Conservation (phyloP, 2,888 invertebrate species). For the Trichopoda pennipes region DNA sequence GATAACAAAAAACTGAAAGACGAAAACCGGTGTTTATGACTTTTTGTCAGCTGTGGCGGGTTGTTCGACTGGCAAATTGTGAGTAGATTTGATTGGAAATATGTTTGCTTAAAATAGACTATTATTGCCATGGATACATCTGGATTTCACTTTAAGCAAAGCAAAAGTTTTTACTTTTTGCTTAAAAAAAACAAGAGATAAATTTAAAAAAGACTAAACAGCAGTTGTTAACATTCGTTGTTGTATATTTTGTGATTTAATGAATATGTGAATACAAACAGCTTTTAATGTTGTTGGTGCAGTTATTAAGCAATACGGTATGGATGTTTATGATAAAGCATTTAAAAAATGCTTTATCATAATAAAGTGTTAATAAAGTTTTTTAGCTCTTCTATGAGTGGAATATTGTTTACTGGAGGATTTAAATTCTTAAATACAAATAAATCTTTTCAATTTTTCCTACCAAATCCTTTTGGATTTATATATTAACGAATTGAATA, state of each 20-base stretch:
- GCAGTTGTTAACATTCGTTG: constrained; percentile 38
- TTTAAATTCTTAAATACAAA: too few species aligned
- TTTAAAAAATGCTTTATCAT: too few species aligned
- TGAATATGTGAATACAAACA: background rate
- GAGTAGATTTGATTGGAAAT: constrained; percentile 26
- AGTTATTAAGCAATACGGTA: constrained; percentile 30
- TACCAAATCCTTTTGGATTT: too few species aligned
- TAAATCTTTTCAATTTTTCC: too few species aligned
- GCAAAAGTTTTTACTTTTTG: constrained; percentile 46
- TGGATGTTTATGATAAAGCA: background rate
- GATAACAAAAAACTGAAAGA: constrained; percentile 22
- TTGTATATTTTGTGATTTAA: background rate
- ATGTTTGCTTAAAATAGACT: constrained; percentile 27
- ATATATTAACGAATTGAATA: too few species aligned
- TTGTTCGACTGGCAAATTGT: constrained; percentile 28
- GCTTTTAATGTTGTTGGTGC: constrained; percentile 7
- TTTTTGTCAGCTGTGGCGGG: constrained; percentile 21
- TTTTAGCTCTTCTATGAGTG: background rate
- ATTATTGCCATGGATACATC: constrained; percentile 48
- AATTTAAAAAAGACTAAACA: constrained; percentile 24
- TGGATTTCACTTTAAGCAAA: constrained; percentile 66
- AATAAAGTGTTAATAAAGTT: background rate
- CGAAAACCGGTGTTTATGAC: constrained; percentile 48
- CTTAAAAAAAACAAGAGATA: constrained; percentile 20
- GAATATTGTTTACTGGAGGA: too few species aligned